Evolutionary conservation across 2,888 invertebrate genomes (phyloP).

Genomic region (Conistra vaccinii): DNA sequence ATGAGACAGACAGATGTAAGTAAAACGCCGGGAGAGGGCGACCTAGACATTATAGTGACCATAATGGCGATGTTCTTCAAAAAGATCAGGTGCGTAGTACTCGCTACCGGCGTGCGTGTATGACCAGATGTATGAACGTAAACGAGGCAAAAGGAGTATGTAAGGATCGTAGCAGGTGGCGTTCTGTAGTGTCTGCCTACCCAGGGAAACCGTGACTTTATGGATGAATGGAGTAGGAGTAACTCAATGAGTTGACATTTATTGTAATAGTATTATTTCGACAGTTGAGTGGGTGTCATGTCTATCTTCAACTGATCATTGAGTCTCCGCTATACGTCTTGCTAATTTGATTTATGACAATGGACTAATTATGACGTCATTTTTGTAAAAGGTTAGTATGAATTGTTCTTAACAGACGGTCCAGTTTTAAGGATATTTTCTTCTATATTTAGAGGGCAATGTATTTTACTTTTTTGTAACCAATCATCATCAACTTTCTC

Average conservation of each 20-base stretch:
- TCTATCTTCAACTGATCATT: background rate
- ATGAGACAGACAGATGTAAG: no score
- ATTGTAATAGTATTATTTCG: background rate
- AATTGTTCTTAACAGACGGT: no score
- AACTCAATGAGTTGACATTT: background rate
- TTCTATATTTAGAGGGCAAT: background rate
- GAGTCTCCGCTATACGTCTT: background rate
- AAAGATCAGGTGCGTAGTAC: background rate
- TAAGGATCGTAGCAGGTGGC: no score
- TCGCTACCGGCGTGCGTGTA: background rate
- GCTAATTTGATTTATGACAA: constrained; percentile 13
- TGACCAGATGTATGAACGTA: background rate
- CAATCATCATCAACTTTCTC: no score
- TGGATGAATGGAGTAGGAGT: background rate
- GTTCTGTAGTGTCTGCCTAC: background rate
- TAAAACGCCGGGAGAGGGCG: no score
- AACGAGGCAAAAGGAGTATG: background rate
- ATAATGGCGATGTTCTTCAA: background rate
- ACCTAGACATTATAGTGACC: background rate
- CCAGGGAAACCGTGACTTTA: background rate
- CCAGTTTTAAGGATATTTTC: no score
- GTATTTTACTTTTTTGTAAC: no score
- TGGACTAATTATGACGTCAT: constrained; percentile 19
- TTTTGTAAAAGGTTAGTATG: background rate
- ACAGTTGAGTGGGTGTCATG: constrained; percentile 9